phyloP scores from a whole-genome alignment of 2,888 invertebrate genomes.

The Galerucella pusilla region DNA sequence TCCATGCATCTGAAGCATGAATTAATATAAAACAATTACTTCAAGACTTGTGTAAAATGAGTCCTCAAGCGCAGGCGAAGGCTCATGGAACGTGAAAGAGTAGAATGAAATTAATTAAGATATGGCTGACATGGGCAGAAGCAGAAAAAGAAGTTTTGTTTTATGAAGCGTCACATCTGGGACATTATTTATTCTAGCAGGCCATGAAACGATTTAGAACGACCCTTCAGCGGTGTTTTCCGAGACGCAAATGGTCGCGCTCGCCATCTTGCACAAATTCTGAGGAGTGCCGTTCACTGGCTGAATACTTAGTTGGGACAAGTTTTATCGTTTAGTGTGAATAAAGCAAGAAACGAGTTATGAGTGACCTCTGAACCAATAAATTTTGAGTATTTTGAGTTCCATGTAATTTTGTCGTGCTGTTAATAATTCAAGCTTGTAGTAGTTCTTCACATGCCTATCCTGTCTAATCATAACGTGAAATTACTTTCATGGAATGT shows the following conservation, averaged over 20 bases:
- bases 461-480: background rate
- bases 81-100: slow-evolving; percentile 35
- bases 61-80: slow-evolving; percentile 33
- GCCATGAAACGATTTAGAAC: slow-evolving; percentile 40
- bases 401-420: background rate
- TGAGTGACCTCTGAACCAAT: slow-evolving; percentile 5
- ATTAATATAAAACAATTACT: slow-evolving; percentile 39
- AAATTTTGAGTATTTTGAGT: slow-evolving; percentile 10
- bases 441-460: background rate
- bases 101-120: slow-evolving; percentile 41
- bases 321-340: slow-evolving; percentile 30
- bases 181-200: slow-evolving; percentile 40
- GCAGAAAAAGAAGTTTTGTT: slow-evolving; percentile 42
- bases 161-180: slow-evolving; percentile 41
- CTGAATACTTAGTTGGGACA: slow-evolving; percentile 34
- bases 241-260: slow-evolving; percentile 27
- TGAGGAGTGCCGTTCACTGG: slow-evolving; percentile 23
- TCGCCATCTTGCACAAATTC: slow-evolving; percentile 30
- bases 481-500: background rate
- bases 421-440: background rate
- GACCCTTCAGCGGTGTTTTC: slow-evolving; percentile 36
- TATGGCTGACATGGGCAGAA: slow-evolving; percentile 39
- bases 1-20: slow-evolving; percentile 33
- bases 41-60: slow-evolving; percentile 39
- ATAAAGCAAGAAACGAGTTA: slow-evolving; percentile 25